Evolutionary conservation across 2,113 vertebrate species (phyloP).

Genomic region (Sterna hirundo): DNA sequence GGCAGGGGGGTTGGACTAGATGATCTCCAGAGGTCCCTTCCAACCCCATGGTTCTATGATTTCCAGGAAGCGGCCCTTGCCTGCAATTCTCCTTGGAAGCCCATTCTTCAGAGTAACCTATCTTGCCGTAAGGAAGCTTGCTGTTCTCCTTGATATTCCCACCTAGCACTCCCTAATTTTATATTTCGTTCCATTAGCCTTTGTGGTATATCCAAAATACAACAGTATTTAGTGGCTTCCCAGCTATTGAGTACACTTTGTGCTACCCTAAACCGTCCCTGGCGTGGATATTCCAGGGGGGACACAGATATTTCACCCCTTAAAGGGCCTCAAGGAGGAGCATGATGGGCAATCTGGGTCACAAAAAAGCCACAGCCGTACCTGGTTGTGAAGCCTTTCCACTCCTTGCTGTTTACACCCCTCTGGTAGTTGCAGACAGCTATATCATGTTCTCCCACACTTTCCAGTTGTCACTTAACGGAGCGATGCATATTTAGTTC

Average conservation of each 20-base stretch:
- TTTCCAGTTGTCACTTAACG: background rate
- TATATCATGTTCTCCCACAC: background rate
- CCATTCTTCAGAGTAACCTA: background rate
- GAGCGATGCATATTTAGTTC: conserved; percentile 47
- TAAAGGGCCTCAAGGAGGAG: background rate
- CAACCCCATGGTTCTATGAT: background rate
- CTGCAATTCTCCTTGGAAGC: background rate
- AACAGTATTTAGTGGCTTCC: background rate
- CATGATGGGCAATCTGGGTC: background rate
- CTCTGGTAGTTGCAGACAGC: background rate
- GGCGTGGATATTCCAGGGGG: background rate
- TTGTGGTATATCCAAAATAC: background rate
- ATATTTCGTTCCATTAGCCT: background rate
- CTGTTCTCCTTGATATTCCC: background rate
- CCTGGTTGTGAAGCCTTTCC: background rate
- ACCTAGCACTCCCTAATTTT: background rate
- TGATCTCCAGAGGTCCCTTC: too few relatives aligned
- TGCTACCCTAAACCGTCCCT: too few relatives aligned
- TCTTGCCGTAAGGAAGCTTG: background rate
- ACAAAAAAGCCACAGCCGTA: background rate
- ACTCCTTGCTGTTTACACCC: background rate
- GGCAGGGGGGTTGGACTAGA: too few relatives aligned
- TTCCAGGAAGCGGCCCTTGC: background rate
- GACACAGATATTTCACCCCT: rapidly evolving
- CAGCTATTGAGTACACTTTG: background rate